phyloP scores from a whole-genome alignment of 2,113 vertebrate genomes.

The Pterocles burchelli region DNA sequence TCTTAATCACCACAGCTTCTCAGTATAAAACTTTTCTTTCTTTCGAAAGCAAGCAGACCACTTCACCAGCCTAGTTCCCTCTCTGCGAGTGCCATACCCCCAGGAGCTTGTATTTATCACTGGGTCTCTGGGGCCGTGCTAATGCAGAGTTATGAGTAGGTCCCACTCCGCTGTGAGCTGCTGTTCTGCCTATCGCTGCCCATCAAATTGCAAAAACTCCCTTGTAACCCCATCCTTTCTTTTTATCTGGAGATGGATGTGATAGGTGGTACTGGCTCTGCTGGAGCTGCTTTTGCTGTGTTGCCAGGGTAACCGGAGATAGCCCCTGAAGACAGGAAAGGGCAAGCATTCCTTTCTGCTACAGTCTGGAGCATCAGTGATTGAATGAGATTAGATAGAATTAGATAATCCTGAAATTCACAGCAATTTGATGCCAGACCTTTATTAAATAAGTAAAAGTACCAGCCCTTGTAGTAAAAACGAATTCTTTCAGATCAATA shows the following conservation, averaged over 20 bases:
- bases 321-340: constrained; percentile 75
- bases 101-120: not conserved
- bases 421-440: constrained; percentile 60
- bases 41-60: not conserved
- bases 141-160: not conserved
- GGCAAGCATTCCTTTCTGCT: constrained; percentile 71
- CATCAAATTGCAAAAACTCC: not conserved
- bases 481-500: constrained; percentile 63
- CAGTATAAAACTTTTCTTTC: not conserved
- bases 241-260: not conserved
- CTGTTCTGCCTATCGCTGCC: not conserved
- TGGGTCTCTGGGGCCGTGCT: not conserved
- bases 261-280: not conserved
- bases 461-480: constrained; percentile 45
- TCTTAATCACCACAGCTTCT: not conserved
- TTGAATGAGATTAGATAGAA: constrained; percentile 74
- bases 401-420: constrained; percentile 74
- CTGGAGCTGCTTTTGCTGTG: constrained; percentile 48
- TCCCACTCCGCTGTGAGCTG: not conserved
- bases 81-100: not conserved
- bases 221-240: not conserved
- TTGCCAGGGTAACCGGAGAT: constrained; percentile 84
- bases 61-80: not conserved
- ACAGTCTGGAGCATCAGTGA: constrained; percentile 72
- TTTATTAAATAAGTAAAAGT: constrained; percentile 71